Evolutionary conservation across 2,113 vertebrate genomes (phyloP).

Genomic region (Notarius quadriscutis): DNA sequence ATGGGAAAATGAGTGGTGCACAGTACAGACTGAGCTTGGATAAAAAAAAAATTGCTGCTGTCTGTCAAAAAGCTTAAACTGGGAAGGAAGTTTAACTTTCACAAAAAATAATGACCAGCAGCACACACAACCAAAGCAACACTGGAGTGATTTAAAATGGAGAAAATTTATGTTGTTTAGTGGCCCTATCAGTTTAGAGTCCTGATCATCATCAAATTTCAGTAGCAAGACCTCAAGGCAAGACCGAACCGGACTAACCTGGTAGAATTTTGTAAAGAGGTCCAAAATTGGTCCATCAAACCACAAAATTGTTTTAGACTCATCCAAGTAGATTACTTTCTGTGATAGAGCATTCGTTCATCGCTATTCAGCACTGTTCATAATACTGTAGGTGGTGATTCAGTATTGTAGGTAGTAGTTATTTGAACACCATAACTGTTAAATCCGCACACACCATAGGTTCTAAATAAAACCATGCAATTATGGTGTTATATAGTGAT

Average conservation of each 20-base stretch:
- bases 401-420: not conserved
- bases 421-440: not conserved
- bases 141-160: not conserved
- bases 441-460: not conserved
- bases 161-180: not conserved
- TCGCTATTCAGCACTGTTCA: not conserved
- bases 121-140: not conserved
- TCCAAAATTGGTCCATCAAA: not conserved
- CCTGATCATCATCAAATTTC: not conserved
- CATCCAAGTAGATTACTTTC: not conserved
- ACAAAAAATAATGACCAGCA: not conserved
- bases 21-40: not conserved
- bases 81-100: not conserved
- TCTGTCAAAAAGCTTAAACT: not conserved
- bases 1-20: not conserved
- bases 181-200: not conserved
- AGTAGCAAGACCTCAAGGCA: not conserved
- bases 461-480: not conserved
- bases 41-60: not conserved
- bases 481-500: not conserved
- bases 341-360: not conserved
- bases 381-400: not conserved
- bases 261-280: not conserved
- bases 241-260: not conserved
- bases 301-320: not conserved